These are phyloP conservation scores for Typhlichthys subterraneus DNA, from an alignment of 2,797 vertebrate genomes.

Conservation along the genomic window DNA sequence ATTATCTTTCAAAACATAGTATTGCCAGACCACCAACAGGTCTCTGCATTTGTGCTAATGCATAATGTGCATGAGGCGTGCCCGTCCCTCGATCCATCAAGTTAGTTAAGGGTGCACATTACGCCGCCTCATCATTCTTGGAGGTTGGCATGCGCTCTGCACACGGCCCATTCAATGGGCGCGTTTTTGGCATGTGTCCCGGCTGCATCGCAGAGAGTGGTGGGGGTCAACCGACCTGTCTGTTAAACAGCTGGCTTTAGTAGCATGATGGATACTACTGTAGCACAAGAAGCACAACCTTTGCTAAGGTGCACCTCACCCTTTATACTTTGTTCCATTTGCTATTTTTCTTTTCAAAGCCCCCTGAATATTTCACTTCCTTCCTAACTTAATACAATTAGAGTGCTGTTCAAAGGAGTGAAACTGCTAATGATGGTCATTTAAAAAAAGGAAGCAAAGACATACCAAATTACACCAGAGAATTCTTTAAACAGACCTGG, in stretches of 20 bases:
- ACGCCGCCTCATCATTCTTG: conserved; percentile 7
- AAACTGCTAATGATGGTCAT: conserved; percentile 50
- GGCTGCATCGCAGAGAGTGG: conserved; percentile 15
- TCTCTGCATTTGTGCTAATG: conserved; percentile 17
- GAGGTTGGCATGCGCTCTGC: conserved; percentile 18
- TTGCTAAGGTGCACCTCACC: conserved; percentile 14
- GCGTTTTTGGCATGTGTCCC: conserved; percentile 19
- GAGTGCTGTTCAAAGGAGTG: conserved; percentile 58
- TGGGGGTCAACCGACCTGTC: conserved; percentile 26
- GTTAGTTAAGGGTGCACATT: conserved; percentile 25
- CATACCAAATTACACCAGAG: no score
- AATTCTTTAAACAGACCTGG: no score
- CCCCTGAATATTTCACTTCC: conserved; percentile 47
- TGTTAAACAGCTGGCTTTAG: conserved; percentile 32
- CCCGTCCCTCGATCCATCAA: conserved; percentile 17
- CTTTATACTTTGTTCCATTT: conserved; percentile 20
- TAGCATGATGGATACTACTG: neutral
- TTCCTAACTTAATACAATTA: conserved; percentile 33
- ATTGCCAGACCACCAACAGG: neutral
- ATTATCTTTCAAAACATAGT: conserved; percentile 32
- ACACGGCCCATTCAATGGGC: conserved; percentile 9
- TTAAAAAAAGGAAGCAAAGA: no score
- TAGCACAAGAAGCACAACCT: neutral
- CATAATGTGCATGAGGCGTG: conserved; percentile 11
- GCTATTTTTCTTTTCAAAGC: conserved; percentile 3